These are phyloP conservation scores for Puma concolor DNA, from an alignment of 2,113 vertebrate genomes.

Conservation along the genomic window DNA sequence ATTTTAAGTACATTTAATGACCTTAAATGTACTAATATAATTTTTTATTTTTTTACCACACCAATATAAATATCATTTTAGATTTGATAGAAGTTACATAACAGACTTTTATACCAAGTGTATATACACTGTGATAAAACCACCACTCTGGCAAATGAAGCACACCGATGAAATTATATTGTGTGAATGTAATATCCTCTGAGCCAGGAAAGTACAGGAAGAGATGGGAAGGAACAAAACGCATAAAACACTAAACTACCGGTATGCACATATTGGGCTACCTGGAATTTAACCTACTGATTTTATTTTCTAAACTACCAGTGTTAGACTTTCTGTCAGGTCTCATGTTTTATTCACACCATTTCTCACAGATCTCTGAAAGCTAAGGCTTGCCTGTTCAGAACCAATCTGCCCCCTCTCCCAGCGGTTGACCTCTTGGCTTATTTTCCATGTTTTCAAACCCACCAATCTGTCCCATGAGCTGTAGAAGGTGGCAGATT, in stretches of 20 bases:
- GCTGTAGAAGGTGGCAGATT: background rate
- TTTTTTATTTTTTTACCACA: background rate
- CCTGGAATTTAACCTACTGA: background rate
- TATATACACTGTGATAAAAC: background rate
- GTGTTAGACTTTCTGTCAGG: background rate
- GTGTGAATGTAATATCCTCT: background rate
- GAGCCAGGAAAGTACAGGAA: background rate
- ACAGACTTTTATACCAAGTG: background rate
- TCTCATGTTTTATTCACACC: background rate
- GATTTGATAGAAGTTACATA: background rate
- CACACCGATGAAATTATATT: background rate
- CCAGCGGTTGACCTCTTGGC: background rate
- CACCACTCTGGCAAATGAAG: background rate
- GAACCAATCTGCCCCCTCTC: background rate
- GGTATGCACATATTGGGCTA: background rate
- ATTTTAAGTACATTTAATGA: background rate
- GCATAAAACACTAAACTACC: background rate
- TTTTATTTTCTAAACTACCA: background rate
- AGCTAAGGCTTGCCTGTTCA: background rate
- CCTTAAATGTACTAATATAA: background rate
- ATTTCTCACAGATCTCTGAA: background rate
- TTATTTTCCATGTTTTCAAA: background rate
- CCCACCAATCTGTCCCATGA: background rate
- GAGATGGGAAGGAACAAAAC: background rate
- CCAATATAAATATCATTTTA: background rate